A percentile compares a stretch with the other conserved stretches of the same genome.
Evolutionary conservation across 2,113 vertebrate species (phyloP).

Genomic region (Lagopus leucura): DNA sequence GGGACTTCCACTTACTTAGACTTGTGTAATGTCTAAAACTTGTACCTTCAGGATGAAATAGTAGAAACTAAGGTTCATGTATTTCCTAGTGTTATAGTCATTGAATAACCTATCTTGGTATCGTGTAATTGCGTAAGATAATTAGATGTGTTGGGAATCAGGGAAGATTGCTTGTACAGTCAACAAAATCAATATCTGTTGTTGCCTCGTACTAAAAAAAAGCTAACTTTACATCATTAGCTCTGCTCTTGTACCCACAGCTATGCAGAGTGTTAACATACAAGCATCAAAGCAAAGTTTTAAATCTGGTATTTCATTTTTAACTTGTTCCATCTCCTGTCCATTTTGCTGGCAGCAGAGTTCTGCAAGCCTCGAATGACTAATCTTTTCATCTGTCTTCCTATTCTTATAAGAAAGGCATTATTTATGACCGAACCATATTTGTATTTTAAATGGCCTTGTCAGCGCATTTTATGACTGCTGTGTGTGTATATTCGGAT

Average conservation of each 20-base stretch:
- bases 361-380: not conserved
- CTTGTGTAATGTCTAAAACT: not conserved
- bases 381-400: conserved; percentile 2
- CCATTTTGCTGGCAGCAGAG: not conserved
- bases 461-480: conserved; percentile 42
- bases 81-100: not conserved
- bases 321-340: not conserved
- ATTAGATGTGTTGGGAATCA: conserved; percentile 23
- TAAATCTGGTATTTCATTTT: conserved; percentile 7
- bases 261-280: not conserved
- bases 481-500: conserved; percentile 18
- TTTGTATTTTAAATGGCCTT: conserved; percentile 58
- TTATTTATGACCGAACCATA: conserved; percentile 37
- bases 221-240: not conserved
- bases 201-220: not conserved
- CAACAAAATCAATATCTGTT: conserved; percentile 33
- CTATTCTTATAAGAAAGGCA: conserved; percentile 9
- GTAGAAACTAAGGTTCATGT: not conserved
- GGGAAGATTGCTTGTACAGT: conserved; percentile 26
- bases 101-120: conserved; percentile 9
- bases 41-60: not conserved
- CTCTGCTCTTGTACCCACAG: not conserved
- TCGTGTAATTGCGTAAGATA: not conserved
- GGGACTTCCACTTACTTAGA: not conserved
- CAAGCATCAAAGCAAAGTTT: not conserved